Conservation (phyloP, 2,888 invertebrate species). For the Pollenia labialis region DNA sequence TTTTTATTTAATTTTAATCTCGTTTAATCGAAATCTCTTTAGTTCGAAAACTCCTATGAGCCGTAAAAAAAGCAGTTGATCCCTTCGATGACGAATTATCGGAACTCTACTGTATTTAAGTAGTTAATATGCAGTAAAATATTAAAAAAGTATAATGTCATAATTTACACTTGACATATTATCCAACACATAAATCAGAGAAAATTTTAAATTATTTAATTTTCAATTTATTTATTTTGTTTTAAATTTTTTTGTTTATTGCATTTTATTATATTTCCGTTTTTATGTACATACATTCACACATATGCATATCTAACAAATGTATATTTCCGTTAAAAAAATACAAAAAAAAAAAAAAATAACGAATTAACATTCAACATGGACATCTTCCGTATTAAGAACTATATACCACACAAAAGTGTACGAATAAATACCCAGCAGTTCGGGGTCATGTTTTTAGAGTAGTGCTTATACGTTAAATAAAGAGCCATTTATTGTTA, state of each 20-base stretch:
- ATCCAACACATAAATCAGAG: conserved; percentile 21
- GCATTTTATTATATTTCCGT: conserved; percentile 25
- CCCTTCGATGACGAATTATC: background rate
- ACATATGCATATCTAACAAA: conserved; percentile 5
- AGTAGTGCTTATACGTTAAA: too few species aligned
- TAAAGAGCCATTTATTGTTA: too few species aligned
- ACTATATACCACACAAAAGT: conserved; percentile 11
- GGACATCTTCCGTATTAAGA: conserved; percentile 47
- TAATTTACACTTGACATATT: conserved; percentile 50
- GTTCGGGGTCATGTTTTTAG: background rate
- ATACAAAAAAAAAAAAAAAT: background rate
- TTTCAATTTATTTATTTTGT: conserved; percentile 28
- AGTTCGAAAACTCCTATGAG: too few species aligned
- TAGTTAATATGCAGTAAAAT: conserved; percentile 6
- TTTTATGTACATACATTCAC: conserved; percentile 19
- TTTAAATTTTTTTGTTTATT: conserved; percentile 1
- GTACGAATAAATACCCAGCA: background rate
- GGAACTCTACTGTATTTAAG: background rate
- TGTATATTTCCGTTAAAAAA: conserved; percentile 49
- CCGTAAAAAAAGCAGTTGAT: too few species aligned
- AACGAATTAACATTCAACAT: conserved; percentile 12
- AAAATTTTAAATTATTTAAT: background rate
- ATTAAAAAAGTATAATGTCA: background rate
- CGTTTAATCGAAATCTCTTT: too few species aligned
- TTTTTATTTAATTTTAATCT: too few species aligned